Evolutionary conservation across 2,113 vertebrate species (phyloP).

Genomic region (Hirundichthys speculiger): DNA sequence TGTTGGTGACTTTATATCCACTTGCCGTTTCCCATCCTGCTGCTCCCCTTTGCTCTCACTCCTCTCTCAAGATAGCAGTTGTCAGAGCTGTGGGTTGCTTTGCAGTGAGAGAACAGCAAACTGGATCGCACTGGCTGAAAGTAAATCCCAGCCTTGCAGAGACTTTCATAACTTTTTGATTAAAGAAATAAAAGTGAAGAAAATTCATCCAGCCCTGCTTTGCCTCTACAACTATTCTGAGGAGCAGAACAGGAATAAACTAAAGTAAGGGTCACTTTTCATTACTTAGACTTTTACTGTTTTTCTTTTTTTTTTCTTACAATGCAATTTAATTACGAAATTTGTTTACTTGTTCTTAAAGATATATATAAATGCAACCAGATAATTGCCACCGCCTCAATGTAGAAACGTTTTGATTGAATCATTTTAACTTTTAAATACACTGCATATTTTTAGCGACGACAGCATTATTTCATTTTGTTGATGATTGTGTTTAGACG

Average conservation of each 20-base stretch:
- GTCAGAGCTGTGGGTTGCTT: slow-evolving; percentile 36
- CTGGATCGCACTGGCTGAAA: slow-evolving; percentile 25
- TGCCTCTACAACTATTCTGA: background rate
- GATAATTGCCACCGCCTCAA: no score
- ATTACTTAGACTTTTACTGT: no score
- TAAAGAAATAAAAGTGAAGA: slow-evolving; percentile 13
- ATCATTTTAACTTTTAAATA: no score
- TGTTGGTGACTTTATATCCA: slow-evolving; percentile 47
- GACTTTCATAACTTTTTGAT: slow-evolving; percentile 32
- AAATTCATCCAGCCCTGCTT: background rate
- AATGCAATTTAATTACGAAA: no score
- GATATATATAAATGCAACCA: no score
- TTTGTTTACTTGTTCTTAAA: no score
- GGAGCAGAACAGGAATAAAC: background rate
- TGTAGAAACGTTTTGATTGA: no score
- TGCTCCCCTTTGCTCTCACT: background rate
- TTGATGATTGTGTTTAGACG: no score
- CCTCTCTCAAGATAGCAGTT: slow-evolving; percentile 39
- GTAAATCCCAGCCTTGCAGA: slow-evolving; percentile 30
- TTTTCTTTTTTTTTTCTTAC: no score
- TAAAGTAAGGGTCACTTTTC: no score
- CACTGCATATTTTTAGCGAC: no score
- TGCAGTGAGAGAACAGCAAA: slow-evolving; percentile 27
- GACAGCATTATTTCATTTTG: no score
- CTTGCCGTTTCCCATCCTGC: slow-evolving; percentile 15